Evolutionary conservation across 2,113 vertebrate genomes (phyloP).

Genomic region (Bambusicola thoracicus): DNA sequence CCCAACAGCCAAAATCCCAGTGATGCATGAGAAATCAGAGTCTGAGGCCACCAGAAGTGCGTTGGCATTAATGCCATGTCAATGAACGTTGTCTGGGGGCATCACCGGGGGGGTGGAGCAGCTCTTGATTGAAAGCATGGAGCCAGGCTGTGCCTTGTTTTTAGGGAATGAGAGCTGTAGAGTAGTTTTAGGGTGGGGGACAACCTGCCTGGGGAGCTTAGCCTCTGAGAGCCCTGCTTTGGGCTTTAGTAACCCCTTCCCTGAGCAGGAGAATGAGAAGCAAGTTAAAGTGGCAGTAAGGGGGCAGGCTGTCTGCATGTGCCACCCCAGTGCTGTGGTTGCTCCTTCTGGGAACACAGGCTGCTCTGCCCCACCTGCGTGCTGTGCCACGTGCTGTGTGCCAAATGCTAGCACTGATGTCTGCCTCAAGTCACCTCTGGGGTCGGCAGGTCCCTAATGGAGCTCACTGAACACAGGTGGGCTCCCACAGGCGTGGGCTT

Average conservation of each 20-base stretch:
- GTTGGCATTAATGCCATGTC: not conserved
- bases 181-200: not conserved
- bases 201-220: not conserved
- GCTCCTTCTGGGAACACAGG: rapidly evolving
- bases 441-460: not conserved
- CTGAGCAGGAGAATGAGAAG: not conserved
- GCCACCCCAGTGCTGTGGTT: not conserved
- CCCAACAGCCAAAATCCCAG: not conserved
- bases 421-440: rapidly evolving
- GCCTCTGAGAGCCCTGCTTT: not conserved
- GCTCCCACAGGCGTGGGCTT: rapidly evolving
- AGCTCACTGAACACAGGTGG: rapidly evolving
- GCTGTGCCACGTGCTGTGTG: rapidly evolving
- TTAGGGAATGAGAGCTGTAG: not conserved
- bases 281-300: not conserved
- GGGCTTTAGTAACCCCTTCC: not conserved
- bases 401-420: not conserved
- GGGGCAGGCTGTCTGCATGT: not conserved
- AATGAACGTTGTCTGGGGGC: not conserved
- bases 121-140: not conserved
- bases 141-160: not conserved
- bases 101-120: not conserved
- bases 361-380: not conserved
- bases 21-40: not conserved
- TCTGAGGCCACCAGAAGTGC: not conserved